These are phyloP conservation scores for Priocnemis perturbator DNA, from an alignment of 2,888 invertebrate genomes.

Conservation along the genomic window DNA sequence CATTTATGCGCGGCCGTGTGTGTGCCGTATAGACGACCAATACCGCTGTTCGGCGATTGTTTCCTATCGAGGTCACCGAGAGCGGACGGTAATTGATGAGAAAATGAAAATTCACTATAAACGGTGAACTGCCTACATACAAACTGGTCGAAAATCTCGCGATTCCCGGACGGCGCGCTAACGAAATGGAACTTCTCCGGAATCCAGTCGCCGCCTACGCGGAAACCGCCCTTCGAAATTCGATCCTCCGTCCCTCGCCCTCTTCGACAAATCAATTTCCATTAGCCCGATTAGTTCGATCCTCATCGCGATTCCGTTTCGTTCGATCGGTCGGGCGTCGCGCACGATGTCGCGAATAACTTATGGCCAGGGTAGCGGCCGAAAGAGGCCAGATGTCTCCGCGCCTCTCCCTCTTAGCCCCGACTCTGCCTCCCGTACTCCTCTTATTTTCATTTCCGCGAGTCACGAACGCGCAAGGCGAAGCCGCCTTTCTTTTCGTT, in stretches of 20 bases:
- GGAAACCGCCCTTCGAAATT: too few relatives aligned
- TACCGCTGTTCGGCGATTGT: too few relatives aligned
- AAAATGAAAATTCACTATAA: too few relatives aligned
- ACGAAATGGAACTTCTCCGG: too few relatives aligned
- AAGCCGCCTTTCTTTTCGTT: slow-evolving; percentile 52
- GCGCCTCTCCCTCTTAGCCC: slow-evolving; percentile 22
- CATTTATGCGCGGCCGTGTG: too few relatives aligned
- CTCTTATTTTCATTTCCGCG: slow-evolving; percentile 22
- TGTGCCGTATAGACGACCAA: too few relatives aligned
- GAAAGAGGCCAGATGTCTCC: slow-evolving; percentile 24
- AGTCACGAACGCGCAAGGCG: slow-evolving; percentile 55
- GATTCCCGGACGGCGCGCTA: too few relatives aligned
- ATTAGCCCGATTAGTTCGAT: slow-evolving; percentile 57
- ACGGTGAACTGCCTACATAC: too few relatives aligned
- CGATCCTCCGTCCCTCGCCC: slow-evolving; percentile 16
- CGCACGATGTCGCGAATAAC: slow-evolving; percentile 50
- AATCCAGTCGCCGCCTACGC: too few relatives aligned
- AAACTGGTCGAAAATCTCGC: too few relatives aligned
- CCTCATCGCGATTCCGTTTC: slow-evolving; percentile 40
- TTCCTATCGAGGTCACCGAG: too few relatives aligned
- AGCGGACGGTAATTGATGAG: too few relatives aligned
- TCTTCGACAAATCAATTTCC: slow-evolving; percentile 51
- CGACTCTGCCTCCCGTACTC: neutral
- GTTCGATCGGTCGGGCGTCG: slow-evolving; percentile 27
- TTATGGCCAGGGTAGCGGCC: slow-evolving; percentile 42